Evolutionary conservation across 2,888 invertebrate species (phyloP), one percentile per base, ranked within the genome.

Genomic region (Rhingia rostrata): DNA sequence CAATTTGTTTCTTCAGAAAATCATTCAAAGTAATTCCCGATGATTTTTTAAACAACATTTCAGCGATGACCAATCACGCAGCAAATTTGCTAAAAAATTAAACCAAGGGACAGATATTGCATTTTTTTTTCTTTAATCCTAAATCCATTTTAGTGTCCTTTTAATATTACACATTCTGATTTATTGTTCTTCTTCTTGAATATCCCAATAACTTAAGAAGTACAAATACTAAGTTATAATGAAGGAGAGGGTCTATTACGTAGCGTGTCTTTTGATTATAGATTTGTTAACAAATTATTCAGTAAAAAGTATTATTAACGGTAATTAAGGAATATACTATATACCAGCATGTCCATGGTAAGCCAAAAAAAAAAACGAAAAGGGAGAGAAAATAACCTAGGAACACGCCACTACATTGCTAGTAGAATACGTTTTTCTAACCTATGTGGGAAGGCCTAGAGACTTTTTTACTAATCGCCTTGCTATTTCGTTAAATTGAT

Each of bases 401-500:
- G 2, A 54, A 74, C 60, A 80, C 75, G 49, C 73, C 64, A 69
- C 63, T 67, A 32, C 43, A 58, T 64, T 73, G 14, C 64, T 72
- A 58, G 32, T 32, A 39, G 43, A 9, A 33, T 22, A 43, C n/a
- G 37, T 37, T 32, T 45, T 33, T 30, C 14, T 14, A 30, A 75
- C 67, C 88, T 91, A 91, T 87, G 90, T 88, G 51, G 90, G 88
- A 84, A 97, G 93, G 33, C 96, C 97, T 54, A 99, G 93, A 0
- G 98, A 98, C 92, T 97, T 97, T 87, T 97, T 93, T 32, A 99
- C 99, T 87, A 99, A 94, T 89, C 95, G 94, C 90, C 97, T 96
- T 4, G 99, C 99, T 88, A 98, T 97, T 91, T 94, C 94, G 89
- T 98, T 96, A 91, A 99, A 99, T 90, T 98, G 97, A 10, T 95